Base-by-base conservation (phyloP, 2,888 invertebrate species). In the Stenichneumon culpator region DNA sequence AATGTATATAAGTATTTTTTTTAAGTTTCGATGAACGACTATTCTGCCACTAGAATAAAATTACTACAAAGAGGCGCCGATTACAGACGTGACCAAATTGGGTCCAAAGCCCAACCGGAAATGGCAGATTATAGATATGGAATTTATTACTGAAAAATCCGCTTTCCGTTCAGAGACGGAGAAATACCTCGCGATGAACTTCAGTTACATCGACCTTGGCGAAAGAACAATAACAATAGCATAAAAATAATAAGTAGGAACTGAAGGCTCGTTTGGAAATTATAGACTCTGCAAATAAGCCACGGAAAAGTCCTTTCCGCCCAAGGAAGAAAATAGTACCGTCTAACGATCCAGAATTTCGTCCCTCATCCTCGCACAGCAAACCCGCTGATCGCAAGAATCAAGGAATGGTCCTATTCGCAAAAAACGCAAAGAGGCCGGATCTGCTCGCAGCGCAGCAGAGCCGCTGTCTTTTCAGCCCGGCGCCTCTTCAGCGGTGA, bases 391-490 rank as follows among this genome's bases (percentile, higher is more conserved):
- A 16, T 47, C 44, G 9, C 2, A n/a, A n/a, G 4, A 28, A 19
- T 25, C 63, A 9, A 63, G 32, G 19, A 72, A 39, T 11, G 39
- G 57, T n/a, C n/a, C 25, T 19, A 9, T 4, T n/a, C 14, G 25
- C 44, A 50, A 22, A 63, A 75, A 25, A 67, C 65, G 16, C 28
- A 79, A 54, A 82, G 28, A 78, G 44, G 68, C 11, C 52, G 19
- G 52, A 28, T 36, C 11, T 52, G 19, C 7, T 63, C 7, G 14
- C 14, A 14, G 25, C 11, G 25, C 11, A 3, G 57, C 25, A 57
- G 25, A 54, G 22, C 54, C 9, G 28, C 28, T 16, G 32, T n/a
- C 28, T 14, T 14, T 25, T 50, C n/a, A 39, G 7, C 7, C 65
- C 9, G 25, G 14, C 3, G 16, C 28, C 25, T 11, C 14, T 16